phyloP scores from a whole-genome alignment of 30 jellyfish, hydroid and myxozoan species.

The Hydractinia echinata region DNA sequence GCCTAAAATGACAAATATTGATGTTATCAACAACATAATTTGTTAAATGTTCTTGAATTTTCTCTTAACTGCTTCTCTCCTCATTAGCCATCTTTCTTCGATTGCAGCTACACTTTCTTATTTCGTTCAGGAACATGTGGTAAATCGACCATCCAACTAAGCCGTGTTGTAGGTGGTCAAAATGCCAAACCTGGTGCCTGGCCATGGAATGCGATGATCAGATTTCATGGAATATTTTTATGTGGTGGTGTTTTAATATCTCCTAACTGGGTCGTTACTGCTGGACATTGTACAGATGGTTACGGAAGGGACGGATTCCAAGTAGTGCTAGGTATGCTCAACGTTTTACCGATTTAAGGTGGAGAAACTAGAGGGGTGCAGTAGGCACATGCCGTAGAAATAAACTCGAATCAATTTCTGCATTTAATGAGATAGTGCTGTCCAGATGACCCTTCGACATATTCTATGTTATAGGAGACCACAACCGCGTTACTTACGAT shows the following conservation, averaged over 20 bases:
- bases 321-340: background rate
- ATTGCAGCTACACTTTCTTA: background rate
- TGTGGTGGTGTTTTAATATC: constrained; percentile 4
- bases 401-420: too few relatives aligned
- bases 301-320: background rate
- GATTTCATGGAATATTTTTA: background rate
- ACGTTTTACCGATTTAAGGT: too few relatives aligned
- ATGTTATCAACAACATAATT: too few relatives aligned
- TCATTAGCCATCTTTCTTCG: too few relatives aligned
- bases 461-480: background rate
- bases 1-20: too few relatives aligned
- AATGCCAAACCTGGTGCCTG: constrained; percentile 3
- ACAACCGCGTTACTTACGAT: background rate
- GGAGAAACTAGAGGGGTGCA: too few relatives aligned
- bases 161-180: constrained; percentile 1
- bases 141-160: background rate
- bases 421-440: too few relatives aligned
- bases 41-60: too few relatives aligned
- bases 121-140: background rate
- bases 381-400: too few relatives aligned
- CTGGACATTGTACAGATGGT: constrained; percentile 7
- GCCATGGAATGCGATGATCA: background rate
- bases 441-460: too few relatives aligned
- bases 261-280: constrained; percentile 5
- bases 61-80: too few relatives aligned